These are phyloP conservation scores for Panzeria rudis DNA, from an alignment of 2,888 invertebrate genomes.

Conservation along the genomic window DNA sequence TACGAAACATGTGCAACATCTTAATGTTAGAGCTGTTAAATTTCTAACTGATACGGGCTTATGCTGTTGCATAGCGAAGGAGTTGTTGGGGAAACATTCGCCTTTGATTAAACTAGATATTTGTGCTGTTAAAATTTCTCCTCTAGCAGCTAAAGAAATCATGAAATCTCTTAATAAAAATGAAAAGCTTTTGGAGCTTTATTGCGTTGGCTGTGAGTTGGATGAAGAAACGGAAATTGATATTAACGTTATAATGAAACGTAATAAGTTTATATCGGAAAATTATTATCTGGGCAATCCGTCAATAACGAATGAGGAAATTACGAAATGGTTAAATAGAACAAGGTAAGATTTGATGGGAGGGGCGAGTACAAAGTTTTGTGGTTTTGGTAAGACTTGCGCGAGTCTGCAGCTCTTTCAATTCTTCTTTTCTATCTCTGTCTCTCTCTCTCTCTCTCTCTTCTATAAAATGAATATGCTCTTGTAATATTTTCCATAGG, in stretches of 20 bases:
- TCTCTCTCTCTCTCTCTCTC: no score
- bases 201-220: conserved; percentile 77
- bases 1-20: conserved; percentile 73
- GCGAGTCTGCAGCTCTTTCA: no score
- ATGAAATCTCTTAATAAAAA: conserved; percentile 76
- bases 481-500: no score
- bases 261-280: conserved; percentile 75
- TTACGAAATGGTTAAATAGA: conserved; percentile 73
- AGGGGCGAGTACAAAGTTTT: neutral
- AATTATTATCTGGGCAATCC: conserved; percentile 75
- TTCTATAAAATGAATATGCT: no score
- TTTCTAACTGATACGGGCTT: conserved; percentile 32
- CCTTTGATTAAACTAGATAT: conserved; percentile 75
- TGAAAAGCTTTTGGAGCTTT: conserved; percentile 73
- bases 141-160: conserved; percentile 57
- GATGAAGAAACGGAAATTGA: conserved; percentile 76
- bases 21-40: conserved; percentile 76
- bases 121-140: conserved; percentile 73
- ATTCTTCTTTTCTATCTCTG: no score
- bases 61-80: conserved; percentile 63
- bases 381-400: no score
- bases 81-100: conserved; percentile 75
- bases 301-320: conserved; percentile 74
- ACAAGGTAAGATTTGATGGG: conserved; percentile 67
- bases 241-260: conserved; percentile 76